These are phyloP conservation scores for Neostethus bicornis DNA, from an alignment of 2,797 vertebrate species.

Conservation along the genomic window DNA sequence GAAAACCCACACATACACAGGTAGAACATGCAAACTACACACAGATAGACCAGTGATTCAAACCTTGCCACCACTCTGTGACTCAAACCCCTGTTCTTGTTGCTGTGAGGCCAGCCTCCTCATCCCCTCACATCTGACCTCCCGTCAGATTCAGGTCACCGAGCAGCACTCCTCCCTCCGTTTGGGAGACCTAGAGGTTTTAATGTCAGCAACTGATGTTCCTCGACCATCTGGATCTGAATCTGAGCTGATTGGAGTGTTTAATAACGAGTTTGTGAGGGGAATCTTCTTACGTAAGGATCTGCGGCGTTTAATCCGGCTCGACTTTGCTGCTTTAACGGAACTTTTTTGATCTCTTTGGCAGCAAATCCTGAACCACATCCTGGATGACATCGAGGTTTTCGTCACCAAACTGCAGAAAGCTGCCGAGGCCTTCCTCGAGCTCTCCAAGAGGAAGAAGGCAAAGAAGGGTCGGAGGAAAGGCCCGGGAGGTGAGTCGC, in stretches of 20 bases:
- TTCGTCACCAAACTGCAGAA: constrained; percentile 96
- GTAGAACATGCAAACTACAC: no score
- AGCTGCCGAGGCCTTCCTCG: constrained; percentile 89
- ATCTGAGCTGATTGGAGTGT: constrained; percentile 17
- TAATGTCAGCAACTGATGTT: no score
- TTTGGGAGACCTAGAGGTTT: no score
- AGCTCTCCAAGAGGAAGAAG: constrained; percentile 92
- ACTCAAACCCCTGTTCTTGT: no score
- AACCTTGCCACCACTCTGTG: no score
- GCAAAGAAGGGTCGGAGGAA: constrained; percentile 90
- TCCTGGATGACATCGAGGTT: constrained; percentile 95
- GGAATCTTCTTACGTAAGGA: constrained; percentile 51
- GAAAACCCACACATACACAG: no score
- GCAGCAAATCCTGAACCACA: constrained; percentile 97
- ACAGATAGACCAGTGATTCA: no score
- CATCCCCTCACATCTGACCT: no score
- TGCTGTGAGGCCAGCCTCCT: no score
- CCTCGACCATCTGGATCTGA: constrained; percentile 32
- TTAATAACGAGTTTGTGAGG: constrained; percentile 20
- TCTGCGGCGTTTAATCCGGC: neutral
- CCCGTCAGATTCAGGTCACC: no score
- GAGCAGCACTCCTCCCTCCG: no score
- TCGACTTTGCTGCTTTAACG: neutral
- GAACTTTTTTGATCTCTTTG: neutral
- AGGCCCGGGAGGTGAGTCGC: constrained; percentile 90